These are phyloP conservation scores for Empidonax alnorum DNA, from an alignment of 2,113 vertebrate genomes.

Conservation along the genomic window DNA sequence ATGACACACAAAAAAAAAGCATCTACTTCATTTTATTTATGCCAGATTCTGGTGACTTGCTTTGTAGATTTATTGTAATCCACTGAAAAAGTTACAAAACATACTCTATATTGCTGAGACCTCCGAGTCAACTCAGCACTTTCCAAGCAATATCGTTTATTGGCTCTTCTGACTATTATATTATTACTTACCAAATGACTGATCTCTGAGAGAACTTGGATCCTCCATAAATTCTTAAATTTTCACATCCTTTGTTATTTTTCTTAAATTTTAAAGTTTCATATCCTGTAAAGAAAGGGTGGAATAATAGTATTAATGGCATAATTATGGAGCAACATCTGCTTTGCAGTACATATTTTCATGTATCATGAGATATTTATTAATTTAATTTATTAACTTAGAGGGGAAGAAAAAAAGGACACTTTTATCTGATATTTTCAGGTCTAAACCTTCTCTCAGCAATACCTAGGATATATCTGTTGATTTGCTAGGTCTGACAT, in stretches of 20 bases:
- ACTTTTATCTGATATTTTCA: background rate
- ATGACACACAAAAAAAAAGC: background rate
- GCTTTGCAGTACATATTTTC: background rate
- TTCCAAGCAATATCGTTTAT: background rate
- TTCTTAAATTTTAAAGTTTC: background rate
- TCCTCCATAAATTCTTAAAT: background rate
- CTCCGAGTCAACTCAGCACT: background rate
- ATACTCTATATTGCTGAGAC: background rate
- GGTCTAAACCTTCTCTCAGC: background rate
- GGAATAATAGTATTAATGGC: background rate
- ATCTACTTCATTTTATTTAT: background rate
- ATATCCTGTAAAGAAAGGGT: background rate
- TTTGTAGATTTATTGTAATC: background rate
- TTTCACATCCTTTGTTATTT: background rate
- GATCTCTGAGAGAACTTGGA: background rate
- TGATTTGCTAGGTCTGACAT: conserved; percentile 1
- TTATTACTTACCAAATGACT: background rate
- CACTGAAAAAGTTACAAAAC: background rate
- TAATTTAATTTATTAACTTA: background rate
- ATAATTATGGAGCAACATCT: background rate
- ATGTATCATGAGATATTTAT: background rate
- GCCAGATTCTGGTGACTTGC: background rate
- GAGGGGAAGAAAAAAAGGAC: background rate
- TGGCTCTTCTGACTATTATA: background rate
- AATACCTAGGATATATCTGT: background rate